Base-by-base conservation (phyloP, 2,888 invertebrate species). In the Drosophila robusta region DNA sequence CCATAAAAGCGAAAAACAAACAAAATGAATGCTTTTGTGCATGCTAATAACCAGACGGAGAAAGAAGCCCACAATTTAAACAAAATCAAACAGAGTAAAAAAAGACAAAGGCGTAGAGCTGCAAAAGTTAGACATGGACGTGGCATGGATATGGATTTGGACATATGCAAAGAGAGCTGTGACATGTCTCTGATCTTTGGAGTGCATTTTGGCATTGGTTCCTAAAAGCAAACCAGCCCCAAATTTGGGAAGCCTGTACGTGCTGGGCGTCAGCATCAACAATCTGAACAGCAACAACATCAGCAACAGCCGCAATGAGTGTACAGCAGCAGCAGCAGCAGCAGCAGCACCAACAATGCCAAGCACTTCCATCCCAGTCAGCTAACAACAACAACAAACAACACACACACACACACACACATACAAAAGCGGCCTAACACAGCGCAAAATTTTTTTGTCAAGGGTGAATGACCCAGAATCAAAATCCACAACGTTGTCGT, bases 401-500 rank as follows among this genome's bases (percentile, higher is more conserved):
- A 70, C 16, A 61, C 34, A 55, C 45, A 65, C 60, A 60, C 45
- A 65, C 60, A 60, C 36, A 70, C 52, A 68, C 67, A 73, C 51
- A 70, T 39, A 80, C 84, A 83, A 76, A 86, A 69, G 80, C 83
- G 80, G 88, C 87, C 87, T 81, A 88, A 89, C 87, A 80, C 87
- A 78, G 87, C 68, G 84, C 75, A 78, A 87, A 87, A 46, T 75
- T 70, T 75, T 90, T 90, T 90, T 84, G 83, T 87, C 75, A 87
- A 89, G 90, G 90, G 90, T 90, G 90, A 90, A 90, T 90, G 90
- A 90, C 90, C 90, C 90, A 90, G 83, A 90, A 90, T 90, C 83
- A 86, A 88, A 83, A 88, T 80, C 78, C 88, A 88, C 87, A 88
- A 68, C 76, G 78, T 74, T 72, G 84, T 88, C 80, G 75, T 45